Evolutionary conservation across 2,113 vertebrate genomes (phyloP).

Genomic region (Neotragus pygmaeus): DNA sequence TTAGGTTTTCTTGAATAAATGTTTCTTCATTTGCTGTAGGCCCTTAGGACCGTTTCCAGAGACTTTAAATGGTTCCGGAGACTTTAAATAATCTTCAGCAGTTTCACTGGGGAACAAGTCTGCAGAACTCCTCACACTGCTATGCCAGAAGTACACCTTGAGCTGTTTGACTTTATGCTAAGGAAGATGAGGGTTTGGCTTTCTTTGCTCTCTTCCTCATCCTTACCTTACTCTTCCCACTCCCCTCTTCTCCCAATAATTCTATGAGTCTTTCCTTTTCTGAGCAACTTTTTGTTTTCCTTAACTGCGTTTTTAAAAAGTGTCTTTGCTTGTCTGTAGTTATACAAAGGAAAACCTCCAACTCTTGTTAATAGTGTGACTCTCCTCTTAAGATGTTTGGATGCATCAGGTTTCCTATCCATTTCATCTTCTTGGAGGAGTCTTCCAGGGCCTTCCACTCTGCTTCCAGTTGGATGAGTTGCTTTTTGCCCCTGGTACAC

Average conservation of each 20-base stretch:
- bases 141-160: neutral
- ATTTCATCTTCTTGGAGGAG: neutral
- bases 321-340: neutral
- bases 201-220: neutral
- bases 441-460: neutral
- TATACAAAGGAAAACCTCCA: neutral
- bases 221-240: neutral
- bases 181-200: neutral
- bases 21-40: constrained; percentile 1
- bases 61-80: neutral
- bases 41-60: neutral
- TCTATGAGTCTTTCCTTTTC: neutral
- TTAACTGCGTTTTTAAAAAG: neutral
- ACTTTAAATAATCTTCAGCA: constrained; percentile 1
- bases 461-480: neutral
- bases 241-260: neutral
- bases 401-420: neutral
- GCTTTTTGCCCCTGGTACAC: neutral
- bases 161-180: neutral
- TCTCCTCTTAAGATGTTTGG: neutral
- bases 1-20: constrained; percentile 22
- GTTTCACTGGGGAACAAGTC: neutral
- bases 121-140: neutral
- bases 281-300: neutral
- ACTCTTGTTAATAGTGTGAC: neutral